phyloP scores from a whole-genome alignment of 2,888 invertebrate species.

The Spicauda simplicius region DNA sequence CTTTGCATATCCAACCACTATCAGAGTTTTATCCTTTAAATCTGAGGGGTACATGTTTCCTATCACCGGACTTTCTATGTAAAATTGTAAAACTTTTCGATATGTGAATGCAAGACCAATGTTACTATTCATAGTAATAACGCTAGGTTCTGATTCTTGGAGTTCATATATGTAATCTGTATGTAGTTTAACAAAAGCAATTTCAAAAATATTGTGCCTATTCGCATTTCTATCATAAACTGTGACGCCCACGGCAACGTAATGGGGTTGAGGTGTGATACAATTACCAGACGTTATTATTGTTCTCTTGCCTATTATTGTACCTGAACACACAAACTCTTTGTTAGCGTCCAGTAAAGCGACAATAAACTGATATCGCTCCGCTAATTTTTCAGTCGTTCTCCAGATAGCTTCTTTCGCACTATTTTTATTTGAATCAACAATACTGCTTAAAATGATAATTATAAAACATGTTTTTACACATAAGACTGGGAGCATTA shows the following conservation, averaged over 20 bases:
- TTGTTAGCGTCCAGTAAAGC: constrained; percentile 55
- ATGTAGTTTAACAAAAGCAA: constrained; percentile 54
- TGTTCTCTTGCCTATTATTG: constrained; percentile 54
- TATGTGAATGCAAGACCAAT: constrained; percentile 61
- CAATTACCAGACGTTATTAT: constrained; percentile 69
- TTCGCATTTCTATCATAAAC: constrained; percentile 48
- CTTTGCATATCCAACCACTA: constrained; percentile 60
- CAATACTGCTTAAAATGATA: background rate
- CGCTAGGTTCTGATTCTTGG: constrained; percentile 48
- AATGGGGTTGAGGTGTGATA: constrained; percentile 50
- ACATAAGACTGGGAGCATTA: background rate
- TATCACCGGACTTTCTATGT: constrained; percentile 51
- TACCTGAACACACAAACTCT: constrained; percentile 63
- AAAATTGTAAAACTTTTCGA: constrained; percentile 51
- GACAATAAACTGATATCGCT: constrained; percentile 63
- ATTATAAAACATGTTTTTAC: background rate
- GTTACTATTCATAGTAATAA: constrained; percentile 60
- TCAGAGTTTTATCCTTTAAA: constrained; percentile 52
- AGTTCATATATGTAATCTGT: constrained; percentile 57
- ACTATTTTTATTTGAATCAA: background rate
- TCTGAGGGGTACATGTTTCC: constrained; percentile 58
- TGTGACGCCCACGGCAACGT: constrained; percentile 57
- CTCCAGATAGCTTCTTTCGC: constrained; percentile 40
- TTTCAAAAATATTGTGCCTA: constrained; percentile 50
- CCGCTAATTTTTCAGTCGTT: constrained; percentile 60